Base-by-base conservation (phyloP, 2,888 invertebrate species). In the Caprella mutica region DNA sequence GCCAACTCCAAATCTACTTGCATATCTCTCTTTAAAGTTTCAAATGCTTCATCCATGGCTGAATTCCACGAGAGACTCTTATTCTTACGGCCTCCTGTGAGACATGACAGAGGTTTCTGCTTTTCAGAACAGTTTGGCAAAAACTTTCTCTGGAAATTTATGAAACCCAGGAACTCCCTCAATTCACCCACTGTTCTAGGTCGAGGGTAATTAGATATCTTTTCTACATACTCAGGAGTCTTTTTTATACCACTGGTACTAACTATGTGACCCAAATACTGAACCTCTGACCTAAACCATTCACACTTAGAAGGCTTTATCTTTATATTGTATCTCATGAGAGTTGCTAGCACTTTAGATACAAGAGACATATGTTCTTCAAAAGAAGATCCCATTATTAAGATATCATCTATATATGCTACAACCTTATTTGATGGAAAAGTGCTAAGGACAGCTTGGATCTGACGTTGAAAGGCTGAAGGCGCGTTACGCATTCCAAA, bases 401-500 rank as follows among this genome's bases (percentile, higher is more conserved):
- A 9, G 3, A 51, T 51, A 9, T 30, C 51, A 51, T 51, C 51
- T n/a, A 51, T 29, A 19, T 33, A 29, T 2, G 35, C 30, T n/a
- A 51, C 14, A 12, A 51, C 51, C 23, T 51, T 51, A 24, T 51
- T 51, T 8, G 23, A 33, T 12, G 43, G 43, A 17, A 30, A 51
- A 3, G n/a, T 51, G 21, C 33, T 30, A 3, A 51, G 19, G 14
- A 30, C 30, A 26, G 19, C 29, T 9, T 29, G 33, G 19, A 51
- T 51, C 33, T 30, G n/a, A 9, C 33, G n/a, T 21, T 51, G 51
- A 30, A 51, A 51, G 3, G 35, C 51, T 14, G 51, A 30, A 2
- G 29, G 33, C 2, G 51, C 51, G 33, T 51, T 51, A 2, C 33
- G 17, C 14, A 51, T n/a, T 1, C 51, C 30, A 51, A 51, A 51